These are phyloP conservation scores for Chaetophractus vellerosus DNA, from an alignment of 2,797 vertebrate species.

Conservation along the genomic window DNA sequence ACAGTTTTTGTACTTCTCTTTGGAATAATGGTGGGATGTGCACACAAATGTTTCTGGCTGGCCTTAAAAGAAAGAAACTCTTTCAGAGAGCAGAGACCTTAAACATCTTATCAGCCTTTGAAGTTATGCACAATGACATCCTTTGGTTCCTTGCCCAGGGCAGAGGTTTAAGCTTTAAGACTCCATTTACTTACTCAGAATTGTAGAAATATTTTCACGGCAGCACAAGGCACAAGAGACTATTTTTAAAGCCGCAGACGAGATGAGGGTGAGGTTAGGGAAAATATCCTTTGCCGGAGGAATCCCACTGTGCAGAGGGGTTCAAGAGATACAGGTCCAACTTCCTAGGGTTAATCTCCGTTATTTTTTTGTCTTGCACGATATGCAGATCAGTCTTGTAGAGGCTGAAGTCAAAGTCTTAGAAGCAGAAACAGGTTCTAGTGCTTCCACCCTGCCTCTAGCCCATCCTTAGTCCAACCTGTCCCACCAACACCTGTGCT, in stretches of 20 bases:
- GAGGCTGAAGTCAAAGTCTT: not conserved
- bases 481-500: too few relatives aligned
- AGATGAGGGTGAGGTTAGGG: not conserved
- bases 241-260: not conserved
- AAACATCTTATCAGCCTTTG: conserved; percentile 78
- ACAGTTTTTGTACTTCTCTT: not conserved
- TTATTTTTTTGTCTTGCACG: not conserved
- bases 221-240: conserved; percentile 34
- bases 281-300: not conserved
- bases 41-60: conserved; percentile 54
- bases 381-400: not conserved
- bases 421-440: not conserved
- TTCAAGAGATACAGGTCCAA: too few relatives aligned
- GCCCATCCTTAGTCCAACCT: not conserved
- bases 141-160: conserved; percentile 78
- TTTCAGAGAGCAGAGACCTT: conserved; percentile 75
- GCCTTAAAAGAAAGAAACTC: conserved; percentile 80
- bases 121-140: conserved; percentile 83
- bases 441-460: not conserved
- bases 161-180: conserved; percentile 79
- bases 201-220: conserved; percentile 58
- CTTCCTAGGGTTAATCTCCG: not conserved
- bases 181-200: conserved; percentile 75
- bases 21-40: not conserved
- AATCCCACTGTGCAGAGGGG: not conserved